Percentiles rank a stretch among this genome's conserved stretches.
Conservation (phyloP, 2,888 invertebrate species). For the Coenonympha glycerion region DNA sequence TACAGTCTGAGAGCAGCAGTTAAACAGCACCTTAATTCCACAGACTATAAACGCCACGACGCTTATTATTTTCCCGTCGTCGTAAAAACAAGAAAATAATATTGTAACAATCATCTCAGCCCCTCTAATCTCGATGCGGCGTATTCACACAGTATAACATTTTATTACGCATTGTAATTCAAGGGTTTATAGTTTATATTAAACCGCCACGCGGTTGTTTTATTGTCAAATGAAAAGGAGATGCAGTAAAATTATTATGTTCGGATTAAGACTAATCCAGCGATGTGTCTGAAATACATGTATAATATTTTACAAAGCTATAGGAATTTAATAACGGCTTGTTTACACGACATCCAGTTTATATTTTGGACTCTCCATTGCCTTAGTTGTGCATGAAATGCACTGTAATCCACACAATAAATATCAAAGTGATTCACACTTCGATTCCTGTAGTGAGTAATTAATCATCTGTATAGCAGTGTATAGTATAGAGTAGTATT, state of each 20-base stretch:
- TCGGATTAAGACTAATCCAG: constrained; percentile 30
- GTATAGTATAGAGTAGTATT: too few relatives aligned
- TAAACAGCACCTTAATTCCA: not conserved
- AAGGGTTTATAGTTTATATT: constrained; percentile 50
- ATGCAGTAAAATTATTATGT: constrained; percentile 35
- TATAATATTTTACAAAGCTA: constrained; percentile 6
- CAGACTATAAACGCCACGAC: constrained; percentile 52
- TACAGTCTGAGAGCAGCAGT: too few relatives aligned
- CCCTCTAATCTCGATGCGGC: constrained; percentile 53
- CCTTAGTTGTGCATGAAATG: too few relatives aligned
- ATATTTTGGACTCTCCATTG: too few relatives aligned
- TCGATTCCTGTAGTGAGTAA: too few relatives aligned
- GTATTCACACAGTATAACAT: constrained; percentile 52
- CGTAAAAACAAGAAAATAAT: constrained; percentile 72
- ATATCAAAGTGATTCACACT: too few relatives aligned
- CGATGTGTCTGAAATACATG: constrained; percentile 18
- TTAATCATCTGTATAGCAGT: too few relatives aligned
- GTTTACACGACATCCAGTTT: not conserved
- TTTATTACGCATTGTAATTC: constrained; percentile 66
- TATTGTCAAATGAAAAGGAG: constrained; percentile 51
- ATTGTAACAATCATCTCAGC: constrained; percentile 59
- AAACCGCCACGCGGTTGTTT: constrained; percentile 54
- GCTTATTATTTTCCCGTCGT: constrained; percentile 70
- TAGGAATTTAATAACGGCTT: not conserved
- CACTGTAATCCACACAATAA: too few relatives aligned